phyloP scores from a whole-genome alignment of 2,888 invertebrate species.

The Coecobrya sp. region DNA sequence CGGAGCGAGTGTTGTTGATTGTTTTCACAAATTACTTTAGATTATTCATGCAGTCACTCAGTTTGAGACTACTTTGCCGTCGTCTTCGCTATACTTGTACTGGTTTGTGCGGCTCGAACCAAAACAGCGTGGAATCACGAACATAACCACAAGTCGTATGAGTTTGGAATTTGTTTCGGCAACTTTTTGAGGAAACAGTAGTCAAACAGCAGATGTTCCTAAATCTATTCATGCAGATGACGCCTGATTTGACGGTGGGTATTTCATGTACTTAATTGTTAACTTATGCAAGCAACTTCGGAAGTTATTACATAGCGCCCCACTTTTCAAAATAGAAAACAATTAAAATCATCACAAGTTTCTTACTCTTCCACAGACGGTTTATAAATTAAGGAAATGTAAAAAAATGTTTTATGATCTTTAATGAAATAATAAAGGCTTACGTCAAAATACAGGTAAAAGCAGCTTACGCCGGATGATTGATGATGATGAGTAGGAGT shows the following conservation, averaged over 20 bases:
- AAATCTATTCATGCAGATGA: constrained; percentile 23
- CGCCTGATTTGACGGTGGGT: background rate
- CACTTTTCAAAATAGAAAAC: background rate
- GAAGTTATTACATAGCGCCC: background rate
- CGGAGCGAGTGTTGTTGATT: constrained; percentile 43
- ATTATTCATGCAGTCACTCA: constrained; percentile 35
- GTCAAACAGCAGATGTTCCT: constrained; percentile 6
- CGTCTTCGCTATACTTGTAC: constrained; percentile 7
- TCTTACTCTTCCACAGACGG: too few relatives aligned
- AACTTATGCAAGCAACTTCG: background rate
- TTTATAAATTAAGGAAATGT: too few relatives aligned
- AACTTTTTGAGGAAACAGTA: constrained; percentile 11
- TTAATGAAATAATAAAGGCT: background rate
- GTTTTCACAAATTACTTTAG: constrained; percentile 47
- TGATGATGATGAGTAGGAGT: background rate
- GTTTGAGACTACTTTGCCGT: constrained; percentile 31
- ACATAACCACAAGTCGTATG: constrained; percentile 17
- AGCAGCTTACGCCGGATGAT: background rate
- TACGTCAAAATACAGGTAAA: constrained; percentile 37
- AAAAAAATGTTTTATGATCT: too few relatives aligned
- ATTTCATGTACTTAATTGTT: constrained; percentile 21
- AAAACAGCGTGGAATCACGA: constrained; percentile 39
- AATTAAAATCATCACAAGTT: background rate
- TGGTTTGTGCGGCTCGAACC: background rate
- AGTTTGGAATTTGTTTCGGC: constrained; percentile 12